Evolutionary conservation across 2,797 vertebrate species (phyloP), one percentile per base, ranked within the genome.

Genomic region (Tinamus major): DNA sequence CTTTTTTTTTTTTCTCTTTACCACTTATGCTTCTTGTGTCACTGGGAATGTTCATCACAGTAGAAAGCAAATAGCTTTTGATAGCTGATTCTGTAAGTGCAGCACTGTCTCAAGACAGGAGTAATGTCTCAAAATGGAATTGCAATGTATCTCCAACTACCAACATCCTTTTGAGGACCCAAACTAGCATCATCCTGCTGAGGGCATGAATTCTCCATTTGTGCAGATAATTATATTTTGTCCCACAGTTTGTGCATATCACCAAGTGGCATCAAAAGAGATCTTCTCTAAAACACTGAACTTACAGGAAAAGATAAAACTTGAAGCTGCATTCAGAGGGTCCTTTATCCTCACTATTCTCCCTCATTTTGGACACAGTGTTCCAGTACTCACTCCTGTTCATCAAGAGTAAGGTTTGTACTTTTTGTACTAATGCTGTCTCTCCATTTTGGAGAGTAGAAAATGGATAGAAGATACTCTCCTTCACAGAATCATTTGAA

Each of bases 301-400:
- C 48, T 79, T 58, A 79, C 7, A 17, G 6, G 12, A 10, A 10
- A 9, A 23, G n/a, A 71, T 5, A 21, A 33, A 4, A 26, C 5
- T 41, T 51, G 18, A 11, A 76, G 37, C 26, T 76, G 41, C 31
- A 55, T 41, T 48, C 26, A 35, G 6, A 4, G 15, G 58, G 33
- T 55, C 4, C 23, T 70, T 35, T 39, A 39, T 35, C 20, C 33
- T 53, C 59, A 64, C 5, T 27, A 9, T 69, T 64, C 21, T 8
- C 9, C 13, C 1, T 3, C 0, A 0, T 65, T 77, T 74, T 69
- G 29, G n/a, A 56, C 39, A 29, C 35, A 39, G 35, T 7, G 5
- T 18, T 77, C 21, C 49, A 49, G 56, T 4, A 87, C 53, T 42
- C 27, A 49, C 8, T 17, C 26, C 24, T 33, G 18, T 61, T 59